Percentiles rank a stretch among this genome's conserved stretches.
These are phyloP conservation scores for Osmerus mordax DNA, from an alignment of 2,113 vertebrate species.

Conservation along the genomic window DNA sequence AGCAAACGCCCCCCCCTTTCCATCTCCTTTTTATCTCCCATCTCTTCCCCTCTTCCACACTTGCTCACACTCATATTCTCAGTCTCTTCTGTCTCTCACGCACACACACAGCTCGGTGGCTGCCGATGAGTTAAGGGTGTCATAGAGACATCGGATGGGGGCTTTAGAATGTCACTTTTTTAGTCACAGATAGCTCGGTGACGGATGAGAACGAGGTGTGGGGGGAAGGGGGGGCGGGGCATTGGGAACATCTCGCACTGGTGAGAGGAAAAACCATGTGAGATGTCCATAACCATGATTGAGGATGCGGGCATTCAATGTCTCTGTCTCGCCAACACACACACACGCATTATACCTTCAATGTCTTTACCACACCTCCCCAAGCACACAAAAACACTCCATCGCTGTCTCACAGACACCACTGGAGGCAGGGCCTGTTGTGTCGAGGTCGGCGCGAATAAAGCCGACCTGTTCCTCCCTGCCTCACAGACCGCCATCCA, in stretches of 20 bases:
- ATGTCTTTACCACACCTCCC: too few relatives aligned
- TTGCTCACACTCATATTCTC: neutral
- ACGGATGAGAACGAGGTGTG: neutral
- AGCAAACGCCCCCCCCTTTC: neutral
- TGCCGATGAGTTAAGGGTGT: slow-evolving; percentile 3
- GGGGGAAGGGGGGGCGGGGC: neutral
- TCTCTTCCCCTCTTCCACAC: neutral
- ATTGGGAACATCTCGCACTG: neutral
- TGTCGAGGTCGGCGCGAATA: neutral
- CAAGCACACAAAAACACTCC: neutral
- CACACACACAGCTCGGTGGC: neutral
- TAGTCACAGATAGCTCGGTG: too few relatives aligned
- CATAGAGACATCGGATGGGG: neutral
- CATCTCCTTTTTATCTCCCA: neutral
- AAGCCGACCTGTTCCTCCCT: neutral
- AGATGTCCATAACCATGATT: neutral
- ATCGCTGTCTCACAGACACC: neutral
- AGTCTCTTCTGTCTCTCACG: neutral
- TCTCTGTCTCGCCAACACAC: too few relatives aligned
- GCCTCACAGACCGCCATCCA: neutral
- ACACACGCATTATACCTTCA: too few relatives aligned
- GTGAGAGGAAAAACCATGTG: neutral
- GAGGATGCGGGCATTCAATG: neutral
- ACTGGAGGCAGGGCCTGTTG: neutral
- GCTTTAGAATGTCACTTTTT: slow-evolving; percentile 5